These are phyloP conservation scores for Lepas anatifera DNA, from an alignment of 2,888 invertebrate genomes.

Conservation along the genomic window DNA sequence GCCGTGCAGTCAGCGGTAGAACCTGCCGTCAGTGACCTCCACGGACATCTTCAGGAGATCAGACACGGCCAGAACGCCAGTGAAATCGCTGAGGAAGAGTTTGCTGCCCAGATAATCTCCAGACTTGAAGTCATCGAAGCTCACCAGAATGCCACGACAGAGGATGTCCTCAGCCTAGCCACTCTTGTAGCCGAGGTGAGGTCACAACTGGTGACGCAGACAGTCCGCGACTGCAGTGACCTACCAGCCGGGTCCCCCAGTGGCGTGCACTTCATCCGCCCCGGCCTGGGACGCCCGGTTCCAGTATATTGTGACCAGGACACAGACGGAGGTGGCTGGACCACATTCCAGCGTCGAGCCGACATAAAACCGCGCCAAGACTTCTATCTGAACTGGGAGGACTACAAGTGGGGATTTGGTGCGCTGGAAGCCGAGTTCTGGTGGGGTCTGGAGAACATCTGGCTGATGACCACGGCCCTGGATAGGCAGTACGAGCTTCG, in stretches of 20 bases:
- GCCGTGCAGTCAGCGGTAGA: no score
- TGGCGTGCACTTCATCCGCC: neutral
- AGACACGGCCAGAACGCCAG: no score
- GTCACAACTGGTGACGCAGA: no score
- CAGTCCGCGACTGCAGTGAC: neutral
- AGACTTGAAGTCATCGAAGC: no score
- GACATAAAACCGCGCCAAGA: neutral
- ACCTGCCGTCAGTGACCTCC: no score
- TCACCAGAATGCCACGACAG: no score
- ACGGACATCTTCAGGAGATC: no score
- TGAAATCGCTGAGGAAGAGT: no score
- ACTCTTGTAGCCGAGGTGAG: no score
- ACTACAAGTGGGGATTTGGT: neutral
- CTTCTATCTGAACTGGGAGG: neutral
- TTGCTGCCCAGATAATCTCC: no score
- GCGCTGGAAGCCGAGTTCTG: neutral
- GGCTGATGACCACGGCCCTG: neutral
- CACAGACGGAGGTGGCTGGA: neutral
- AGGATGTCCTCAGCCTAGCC: no score
- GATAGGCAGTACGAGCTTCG: neutral
- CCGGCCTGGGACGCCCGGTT: neutral
- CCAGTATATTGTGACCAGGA: neutral
- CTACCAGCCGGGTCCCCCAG: neutral
- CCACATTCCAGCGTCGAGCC: neutral
- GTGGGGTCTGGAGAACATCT: neutral